phyloP scores from a whole-genome alignment of 2,888 invertebrate genomes.

The Drosophila meridionalis region DNA sequence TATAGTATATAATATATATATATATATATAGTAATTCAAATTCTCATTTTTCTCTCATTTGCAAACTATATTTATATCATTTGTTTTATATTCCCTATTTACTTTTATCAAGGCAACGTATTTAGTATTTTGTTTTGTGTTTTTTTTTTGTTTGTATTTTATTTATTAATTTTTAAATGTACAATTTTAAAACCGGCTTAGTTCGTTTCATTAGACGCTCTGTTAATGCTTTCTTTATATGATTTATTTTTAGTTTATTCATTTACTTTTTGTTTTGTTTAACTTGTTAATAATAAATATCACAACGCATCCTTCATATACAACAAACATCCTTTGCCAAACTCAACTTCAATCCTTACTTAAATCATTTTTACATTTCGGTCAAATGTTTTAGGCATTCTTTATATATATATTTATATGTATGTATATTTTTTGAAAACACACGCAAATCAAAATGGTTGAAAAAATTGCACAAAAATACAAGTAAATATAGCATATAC shows the following conservation, averaged over 20 bases:
- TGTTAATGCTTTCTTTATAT: constrained; percentile 46
- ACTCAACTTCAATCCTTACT: constrained; percentile 51
- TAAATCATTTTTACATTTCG: constrained; percentile 55
- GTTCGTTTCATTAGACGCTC: constrained; percentile 73
- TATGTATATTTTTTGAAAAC: constrained; percentile 63
- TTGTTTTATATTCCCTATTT: constrained; percentile 50
- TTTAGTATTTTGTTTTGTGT: constrained; percentile 46
- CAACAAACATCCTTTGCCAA: constrained; percentile 41
- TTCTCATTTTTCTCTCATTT: constrained; percentile 48
- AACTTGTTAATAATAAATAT: constrained; percentile 84
- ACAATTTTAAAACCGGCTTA: constrained; percentile 78
- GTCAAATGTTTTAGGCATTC: constrained; percentile 55
- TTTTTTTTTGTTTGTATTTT: constrained; percentile 28
- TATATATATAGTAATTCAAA: constrained; percentile 51
- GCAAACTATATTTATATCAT: constrained; percentile 24
- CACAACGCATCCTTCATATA: constrained; percentile 84
- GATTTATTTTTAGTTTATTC: constrained; percentile 54
- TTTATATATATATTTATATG: constrained; percentile 39
- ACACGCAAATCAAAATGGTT: constrained; percentile 77
- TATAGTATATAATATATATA: constrained; percentile 33
- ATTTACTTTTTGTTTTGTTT: constrained; percentile 43
- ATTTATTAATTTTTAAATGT: constrained; percentile 63
- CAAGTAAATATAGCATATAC: constrained; percentile 50
- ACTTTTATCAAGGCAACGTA: constrained; percentile 68
- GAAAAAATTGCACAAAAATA: constrained; percentile 78